Evolutionary conservation across 2,797 vertebrate species (phyloP).

Genomic region (Clamator glandarius): DNA sequence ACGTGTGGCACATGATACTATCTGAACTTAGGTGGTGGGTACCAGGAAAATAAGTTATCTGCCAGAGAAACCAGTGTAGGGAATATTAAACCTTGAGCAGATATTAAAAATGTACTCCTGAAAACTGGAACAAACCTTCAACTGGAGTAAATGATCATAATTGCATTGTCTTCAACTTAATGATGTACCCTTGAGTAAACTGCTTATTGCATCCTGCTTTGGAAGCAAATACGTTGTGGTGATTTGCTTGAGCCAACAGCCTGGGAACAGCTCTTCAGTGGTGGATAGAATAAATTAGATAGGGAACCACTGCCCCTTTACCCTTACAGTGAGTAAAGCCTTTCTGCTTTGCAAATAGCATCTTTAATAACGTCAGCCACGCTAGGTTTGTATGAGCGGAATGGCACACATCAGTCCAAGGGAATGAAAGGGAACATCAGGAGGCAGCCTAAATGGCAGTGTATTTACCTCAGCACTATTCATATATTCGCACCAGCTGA

Average conservation of each 20-base stretch:
- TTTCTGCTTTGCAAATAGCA: slow-evolving; percentile 17
- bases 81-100: neutral
- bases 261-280: neutral
- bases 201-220: neutral
- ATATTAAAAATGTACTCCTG: neutral
- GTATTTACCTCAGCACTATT: slow-evolving; percentile 46
- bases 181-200: neutral
- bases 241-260: neutral
- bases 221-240: neutral
- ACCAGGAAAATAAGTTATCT: neutral
- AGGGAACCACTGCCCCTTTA: neutral
- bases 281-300: neutral
- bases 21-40: neutral
- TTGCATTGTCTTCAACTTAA: neutral
- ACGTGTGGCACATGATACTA: neutral
- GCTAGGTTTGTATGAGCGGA: neutral
- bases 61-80: neutral
- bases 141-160: neutral
- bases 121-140: neutral
- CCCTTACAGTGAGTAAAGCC: neutral
- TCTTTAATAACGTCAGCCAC: neutral
- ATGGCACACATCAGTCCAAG: slow-evolving; percentile 16
- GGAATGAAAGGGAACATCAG: slow-evolving; percentile 37
- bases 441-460: slow-evolving; percentile 35
- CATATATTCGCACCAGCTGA: slow-evolving; percentile 57